Conservation (phyloP, 2,797 vertebrate species). For the Chiloscyllium punctatum region DNA sequence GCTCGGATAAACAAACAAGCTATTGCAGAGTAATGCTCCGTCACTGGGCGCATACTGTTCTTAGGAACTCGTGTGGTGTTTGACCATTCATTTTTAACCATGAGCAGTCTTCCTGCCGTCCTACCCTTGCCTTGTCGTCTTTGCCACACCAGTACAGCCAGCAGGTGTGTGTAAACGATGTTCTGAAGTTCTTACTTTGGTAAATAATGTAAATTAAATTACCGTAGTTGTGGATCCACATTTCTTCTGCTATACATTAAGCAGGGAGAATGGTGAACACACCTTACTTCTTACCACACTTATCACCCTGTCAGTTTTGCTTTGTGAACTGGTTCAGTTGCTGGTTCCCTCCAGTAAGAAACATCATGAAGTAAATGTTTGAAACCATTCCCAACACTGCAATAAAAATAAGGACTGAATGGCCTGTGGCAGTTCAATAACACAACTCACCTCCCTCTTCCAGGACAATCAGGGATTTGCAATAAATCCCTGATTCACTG, state of each 20-base stretch:
- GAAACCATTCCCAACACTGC: not conserved
- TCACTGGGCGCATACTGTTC: not conserved
- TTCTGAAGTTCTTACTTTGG: not conserved
- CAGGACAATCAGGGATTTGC: too few species aligned
- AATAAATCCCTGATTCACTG: too few species aligned
- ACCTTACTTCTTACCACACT: not conserved
- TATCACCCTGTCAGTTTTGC: not conserved
- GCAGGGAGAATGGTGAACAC: not conserved
- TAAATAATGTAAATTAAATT: not conserved
- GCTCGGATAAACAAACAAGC: not conserved
- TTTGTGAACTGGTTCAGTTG: not conserved
- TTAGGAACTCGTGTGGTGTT: not conserved
- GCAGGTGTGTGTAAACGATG: not conserved
- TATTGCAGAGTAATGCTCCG: not conserved
- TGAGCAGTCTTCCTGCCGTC: not conserved
- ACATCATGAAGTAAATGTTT: not conserved
- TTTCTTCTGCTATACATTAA: not conserved
- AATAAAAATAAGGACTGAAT: too few species aligned
- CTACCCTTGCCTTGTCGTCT: not conserved
- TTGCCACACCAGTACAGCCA: not conserved
- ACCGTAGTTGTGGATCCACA: not conserved
- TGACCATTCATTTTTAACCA: not conserved
- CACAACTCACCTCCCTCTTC: too few species aligned
- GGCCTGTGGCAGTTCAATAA: too few species aligned
- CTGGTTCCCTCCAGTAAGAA: not conserved